A percentile compares a stretch with the other conserved stretches of the same genome.
Evolutionary conservation across 2,113 vertebrate genomes (phyloP).

Genomic region (Poeciliopsis retropinna): DNA sequence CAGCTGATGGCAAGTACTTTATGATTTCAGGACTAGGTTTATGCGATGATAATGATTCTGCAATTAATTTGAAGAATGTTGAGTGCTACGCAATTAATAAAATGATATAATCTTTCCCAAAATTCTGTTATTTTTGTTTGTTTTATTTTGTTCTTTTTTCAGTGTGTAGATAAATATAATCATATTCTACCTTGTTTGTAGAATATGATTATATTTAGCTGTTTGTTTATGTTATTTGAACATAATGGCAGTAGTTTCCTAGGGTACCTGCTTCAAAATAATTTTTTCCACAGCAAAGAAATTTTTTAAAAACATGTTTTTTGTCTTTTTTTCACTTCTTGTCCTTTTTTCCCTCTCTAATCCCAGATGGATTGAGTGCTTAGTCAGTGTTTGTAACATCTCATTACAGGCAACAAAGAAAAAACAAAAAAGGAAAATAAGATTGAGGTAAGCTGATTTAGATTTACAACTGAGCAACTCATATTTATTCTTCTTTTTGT

Average conservation of each 20-base stretch:
- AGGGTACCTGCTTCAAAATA: constrained; percentile 32
- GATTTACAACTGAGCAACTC: constrained; percentile 72
- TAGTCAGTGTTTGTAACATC: constrained; percentile 14
- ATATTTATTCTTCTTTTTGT: constrained; percentile 60
- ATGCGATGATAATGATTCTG: neutral
- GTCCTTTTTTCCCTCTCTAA: constrained; percentile 45
- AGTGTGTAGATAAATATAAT: too few species aligned
- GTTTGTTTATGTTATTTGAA: neutral
- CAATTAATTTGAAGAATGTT: neutral
- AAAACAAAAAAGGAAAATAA: constrained; percentile 68
- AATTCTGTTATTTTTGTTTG: neutral
- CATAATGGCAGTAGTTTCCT: constrained; percentile 18
- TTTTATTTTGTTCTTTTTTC: neutral
- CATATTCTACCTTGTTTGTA: neutral
- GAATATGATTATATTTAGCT: neutral
- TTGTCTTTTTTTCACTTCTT: constrained; percentile 36
- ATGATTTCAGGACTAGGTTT: neutral
- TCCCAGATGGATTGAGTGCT: constrained; percentile 41
- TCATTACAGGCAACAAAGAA: constrained; percentile 64
- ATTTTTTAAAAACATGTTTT: constrained; percentile 41
- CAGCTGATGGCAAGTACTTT: too few species aligned
- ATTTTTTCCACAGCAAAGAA: constrained; percentile 24
- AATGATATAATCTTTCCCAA: neutral
- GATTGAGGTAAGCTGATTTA: constrained; percentile 79
- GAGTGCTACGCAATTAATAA: neutral